These are phyloP conservation scores for Hydropsyche betteni DNA, from an alignment of 2,888 invertebrate genomes.

Conservation along the genomic window DNA sequence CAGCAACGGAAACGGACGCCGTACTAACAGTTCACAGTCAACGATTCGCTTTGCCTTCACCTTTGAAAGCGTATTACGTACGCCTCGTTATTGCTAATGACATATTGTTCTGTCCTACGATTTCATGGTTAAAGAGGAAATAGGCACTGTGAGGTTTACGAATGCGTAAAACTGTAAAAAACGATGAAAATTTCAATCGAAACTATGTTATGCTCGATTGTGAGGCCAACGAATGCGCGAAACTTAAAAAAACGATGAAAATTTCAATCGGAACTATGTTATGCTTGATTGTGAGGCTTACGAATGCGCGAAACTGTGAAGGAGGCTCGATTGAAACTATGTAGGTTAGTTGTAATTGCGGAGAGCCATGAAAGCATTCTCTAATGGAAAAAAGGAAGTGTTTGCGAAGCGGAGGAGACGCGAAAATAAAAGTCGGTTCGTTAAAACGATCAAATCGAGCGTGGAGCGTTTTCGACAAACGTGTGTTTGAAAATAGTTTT, in stretches of 20 bases:
- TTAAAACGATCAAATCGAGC: conserved; percentile 28
- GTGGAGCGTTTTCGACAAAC: conserved; percentile 3
- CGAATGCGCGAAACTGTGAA: neutral
- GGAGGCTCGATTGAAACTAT: neutral
- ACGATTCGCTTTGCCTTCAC: conserved; percentile 22
- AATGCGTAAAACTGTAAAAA: neutral
- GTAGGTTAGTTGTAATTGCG: conserved; percentile 1
- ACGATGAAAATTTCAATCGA: conserved; percentile 3
- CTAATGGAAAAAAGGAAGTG: neutral
- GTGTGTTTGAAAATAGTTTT: too few relatives aligned
- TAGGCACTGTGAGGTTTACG: too few relatives aligned
- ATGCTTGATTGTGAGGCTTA: neutral
- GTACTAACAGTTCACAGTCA: too few relatives aligned
- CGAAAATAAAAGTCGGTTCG: conserved; percentile 4
- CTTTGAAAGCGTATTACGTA: conserved; percentile 10
- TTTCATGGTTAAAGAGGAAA: conserved; percentile 1
- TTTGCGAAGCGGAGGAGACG: neutral
- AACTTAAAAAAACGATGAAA: neutral
- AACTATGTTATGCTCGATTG: neutral
- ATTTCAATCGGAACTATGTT: neutral
- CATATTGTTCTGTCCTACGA: conserved; percentile 12
- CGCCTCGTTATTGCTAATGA: conserved; percentile 14
- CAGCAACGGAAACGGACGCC: too few relatives aligned
- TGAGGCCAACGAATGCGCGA: neutral
- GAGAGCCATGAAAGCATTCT: conserved; percentile 12